These are phyloP conservation scores for Pseudobourletiella spinata DNA, from an alignment of 1,140 invertebrate species.

Conservation along the genomic window DNA sequence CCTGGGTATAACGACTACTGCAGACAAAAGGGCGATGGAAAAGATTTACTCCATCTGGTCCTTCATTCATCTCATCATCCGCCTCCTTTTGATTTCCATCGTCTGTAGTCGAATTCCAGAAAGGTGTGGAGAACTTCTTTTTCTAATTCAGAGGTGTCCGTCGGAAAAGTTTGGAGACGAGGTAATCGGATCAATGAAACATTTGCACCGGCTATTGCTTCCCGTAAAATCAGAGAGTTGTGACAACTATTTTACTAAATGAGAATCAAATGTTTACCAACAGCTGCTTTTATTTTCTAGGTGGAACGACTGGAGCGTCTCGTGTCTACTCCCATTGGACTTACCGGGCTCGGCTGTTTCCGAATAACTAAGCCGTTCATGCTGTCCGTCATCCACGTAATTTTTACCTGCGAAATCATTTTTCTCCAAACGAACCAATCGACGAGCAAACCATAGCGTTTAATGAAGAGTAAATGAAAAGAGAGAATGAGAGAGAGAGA, in stretches of 20 bases:
- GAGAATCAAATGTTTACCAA: not conserved
- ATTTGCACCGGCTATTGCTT: not conserved
- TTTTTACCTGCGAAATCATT: constrained; percentile 27
- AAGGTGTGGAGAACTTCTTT: not conserved
- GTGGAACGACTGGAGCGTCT: constrained; percentile 13
- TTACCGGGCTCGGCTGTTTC: constrained; percentile 23
- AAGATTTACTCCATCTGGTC: constrained; percentile 9
- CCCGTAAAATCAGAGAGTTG: not conserved
- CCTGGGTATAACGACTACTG: not conserved
- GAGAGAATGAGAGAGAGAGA: no score
- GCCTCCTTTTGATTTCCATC: not conserved
- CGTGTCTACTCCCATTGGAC: not conserved
- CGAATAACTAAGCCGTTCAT: constrained; percentile 19
- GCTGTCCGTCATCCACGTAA: constrained; percentile 1
- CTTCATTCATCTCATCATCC: constrained; percentile 1
- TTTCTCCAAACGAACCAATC: constrained; percentile 12
- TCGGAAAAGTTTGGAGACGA: constrained; percentile 1
- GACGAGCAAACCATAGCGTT: no score
- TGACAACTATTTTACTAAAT: not conserved
- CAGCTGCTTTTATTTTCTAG: no score
- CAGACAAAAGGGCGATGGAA: not conserved
- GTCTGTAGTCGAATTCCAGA: constrained; percentile 2
- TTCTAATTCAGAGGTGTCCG: constrained; percentile 1
- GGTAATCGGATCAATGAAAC: not conserved
- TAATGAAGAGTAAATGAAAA: no score